Evolutionary conservation across 2,113 vertebrate species (phyloP).

Genomic region (Bostrychus sinensis): DNA sequence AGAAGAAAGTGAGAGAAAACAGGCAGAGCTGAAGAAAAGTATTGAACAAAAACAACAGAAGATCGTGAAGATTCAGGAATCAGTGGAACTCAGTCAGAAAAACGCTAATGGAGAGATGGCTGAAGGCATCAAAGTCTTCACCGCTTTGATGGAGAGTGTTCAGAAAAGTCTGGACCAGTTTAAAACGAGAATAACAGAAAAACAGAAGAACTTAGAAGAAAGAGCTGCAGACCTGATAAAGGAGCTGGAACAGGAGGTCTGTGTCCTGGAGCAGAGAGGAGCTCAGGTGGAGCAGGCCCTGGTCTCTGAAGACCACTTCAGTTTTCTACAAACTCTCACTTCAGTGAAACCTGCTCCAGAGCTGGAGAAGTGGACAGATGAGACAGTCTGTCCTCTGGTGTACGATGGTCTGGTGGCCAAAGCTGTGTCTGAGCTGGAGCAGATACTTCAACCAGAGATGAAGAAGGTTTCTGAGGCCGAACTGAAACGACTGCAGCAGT

Average conservation of each 20-base stretch:
- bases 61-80: constrained; percentile 27
- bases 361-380: constrained; percentile 6
- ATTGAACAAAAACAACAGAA: constrained; percentile 37
- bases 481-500: constrained; percentile 31
- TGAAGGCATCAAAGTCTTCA: background rate
- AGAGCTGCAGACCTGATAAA: constrained; percentile 6
- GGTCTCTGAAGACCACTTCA: background rate
- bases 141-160: background rate
- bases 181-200: background rate
- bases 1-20: background rate
- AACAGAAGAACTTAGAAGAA: constrained; percentile 4
- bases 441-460: background rate
- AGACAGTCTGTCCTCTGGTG: background rate
- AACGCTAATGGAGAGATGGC: constrained; percentile 24
- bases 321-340: background rate
- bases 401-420: constrained; percentile 5
- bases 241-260: constrained; percentile 42
- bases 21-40: constrained; percentile 9
- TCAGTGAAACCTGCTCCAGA: background rate
- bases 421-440: constrained; percentile 14
- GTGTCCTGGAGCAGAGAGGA: constrained; percentile 12
- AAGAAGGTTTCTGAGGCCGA: background rate
- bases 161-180: constrained; percentile 6
- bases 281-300: constrained; percentile 6
- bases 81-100: constrained; percentile 25